Conservation (phyloP, 2,797 vertebrate genomes). For the Phoebastria nigripes region DNA sequence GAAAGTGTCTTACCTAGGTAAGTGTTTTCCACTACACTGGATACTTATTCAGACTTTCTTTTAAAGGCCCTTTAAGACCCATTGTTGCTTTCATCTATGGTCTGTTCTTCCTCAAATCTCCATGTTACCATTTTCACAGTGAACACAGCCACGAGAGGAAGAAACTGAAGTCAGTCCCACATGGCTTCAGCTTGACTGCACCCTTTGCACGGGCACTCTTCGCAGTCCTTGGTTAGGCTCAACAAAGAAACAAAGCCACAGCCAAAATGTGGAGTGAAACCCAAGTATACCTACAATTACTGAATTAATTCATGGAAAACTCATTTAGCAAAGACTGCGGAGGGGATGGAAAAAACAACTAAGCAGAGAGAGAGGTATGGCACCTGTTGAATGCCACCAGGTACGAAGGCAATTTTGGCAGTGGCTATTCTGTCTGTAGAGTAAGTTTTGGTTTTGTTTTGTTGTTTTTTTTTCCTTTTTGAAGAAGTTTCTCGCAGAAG, state of each 20-base stretch:
- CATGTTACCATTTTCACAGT: background rate
- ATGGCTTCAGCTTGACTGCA: background rate
- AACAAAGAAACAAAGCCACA: background rate
- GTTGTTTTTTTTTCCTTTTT: background rate
- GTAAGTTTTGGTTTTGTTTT: background rate
- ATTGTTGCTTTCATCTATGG: background rate
- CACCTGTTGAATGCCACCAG: background rate
- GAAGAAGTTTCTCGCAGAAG: background rate
- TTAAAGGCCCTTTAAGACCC: background rate
- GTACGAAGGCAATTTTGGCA: background rate
- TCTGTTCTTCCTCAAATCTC: background rate
- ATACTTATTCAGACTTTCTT: background rate
- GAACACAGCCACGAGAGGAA: background rate
- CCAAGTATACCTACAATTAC: background rate
- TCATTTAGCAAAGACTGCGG: background rate
- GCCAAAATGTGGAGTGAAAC: background rate
- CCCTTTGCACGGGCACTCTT: background rate
- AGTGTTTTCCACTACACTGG: background rate
- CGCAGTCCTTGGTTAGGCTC: fast-evolving
- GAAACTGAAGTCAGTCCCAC: background rate
- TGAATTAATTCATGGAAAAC: background rate
- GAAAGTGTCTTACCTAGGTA: background rate
- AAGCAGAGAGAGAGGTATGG: background rate
- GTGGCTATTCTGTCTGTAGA: background rate
- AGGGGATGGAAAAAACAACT: background rate